Base-by-base conservation (phyloP, 2,113 vertebrate species). In the Agapornis roseicollis region DNA sequence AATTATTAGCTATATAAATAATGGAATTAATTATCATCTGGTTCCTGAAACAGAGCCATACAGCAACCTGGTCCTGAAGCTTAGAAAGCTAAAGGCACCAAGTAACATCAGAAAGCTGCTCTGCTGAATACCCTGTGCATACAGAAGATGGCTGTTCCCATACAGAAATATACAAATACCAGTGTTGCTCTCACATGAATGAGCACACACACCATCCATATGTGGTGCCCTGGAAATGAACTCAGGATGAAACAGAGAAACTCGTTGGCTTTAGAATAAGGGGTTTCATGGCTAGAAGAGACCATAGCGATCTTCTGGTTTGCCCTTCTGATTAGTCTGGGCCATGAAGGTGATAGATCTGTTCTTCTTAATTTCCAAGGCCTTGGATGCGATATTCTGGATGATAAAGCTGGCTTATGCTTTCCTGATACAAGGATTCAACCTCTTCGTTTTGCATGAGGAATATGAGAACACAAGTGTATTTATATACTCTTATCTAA, bases 401-500 rank as follows among this genome's bases (percentile, higher is more conserved):
- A 47, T 29, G 42, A 33, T 44, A 81, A 76, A 90, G 61, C 55
- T 1, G 0, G 28, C 44, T 71, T 81, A 56, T 0, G 0, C 25
- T 81, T 92, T 65, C 49, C 61, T 13, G 1, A 52, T 73, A 52
- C 47, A 68, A 53, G 39, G 35, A 92, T 86, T 90, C 85, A 93
- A 44, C 80, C 61, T 79, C 72, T 95, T 90, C 90, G 80, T 93
- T 88, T 95, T 24, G 56, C 44, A 33, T 92, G 61, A 94, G 61
- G 85, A 76, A 89, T 90, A 72, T 0, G 0, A 72, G 73, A 95
- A 66, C 80, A 92, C 13, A 72, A 68, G 39, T 84, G 56, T 93
- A 86, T 96, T 95, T 94, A 84, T 97, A 87, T 28, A n/a, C 69
- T 89, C 73, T 93, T 94, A 93, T 89, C 91, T 91, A 91, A 95